Base-by-base conservation (phyloP, 2,888 invertebrate genomes). In the Chrysolina oricalcia region DNA sequence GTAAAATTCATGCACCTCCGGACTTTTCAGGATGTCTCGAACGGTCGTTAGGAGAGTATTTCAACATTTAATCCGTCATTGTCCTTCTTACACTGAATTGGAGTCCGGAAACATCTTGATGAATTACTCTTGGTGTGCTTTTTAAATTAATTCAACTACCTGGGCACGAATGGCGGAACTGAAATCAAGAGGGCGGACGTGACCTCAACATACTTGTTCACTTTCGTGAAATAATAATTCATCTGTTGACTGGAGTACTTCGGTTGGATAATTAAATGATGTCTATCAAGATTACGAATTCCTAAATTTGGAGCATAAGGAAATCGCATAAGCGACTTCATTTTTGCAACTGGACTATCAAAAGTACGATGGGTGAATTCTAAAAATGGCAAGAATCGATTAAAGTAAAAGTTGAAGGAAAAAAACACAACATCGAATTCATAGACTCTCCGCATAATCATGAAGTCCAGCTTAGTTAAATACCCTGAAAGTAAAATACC, bases 81-180 rank as follows among this genome's bases (percentile, higher is more conserved):
- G 59, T 59, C 27, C 59, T 59, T 59, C n/a, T 27, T 27, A 27
- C 27, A 27, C 59, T 27, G 27, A 59, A 59, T 35, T 59, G 35
- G 23, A 27, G 59, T 27, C 59, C 59, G 59, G 59, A 59, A 59
- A 59, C 59, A 59, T 59, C 59, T 59, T 59, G 59, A 59, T 59
- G 59, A 27, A 59, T 59, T n/a, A 59, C 27, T 27, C n/a, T 53
- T 11, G 53, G 53, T 19, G 17, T 53, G 21, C 19, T 59, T 59
- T 27, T 35, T n/a, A 10, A 59, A 59, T 59, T 59, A 59, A n/a
- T 23, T 59, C 59, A 15, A 35, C 59, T n/a, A 59, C 15, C 27
- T n/a, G 59, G 9, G 23, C 59, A 59, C 59, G 59, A 59, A 59
- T 59, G 59, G 59, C 6, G 6, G n/a, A 6, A 27, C 6, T n/a